phyloP scores from a whole-genome alignment of 2,888 invertebrate genomes.

The Eupsilia transversa region DNA sequence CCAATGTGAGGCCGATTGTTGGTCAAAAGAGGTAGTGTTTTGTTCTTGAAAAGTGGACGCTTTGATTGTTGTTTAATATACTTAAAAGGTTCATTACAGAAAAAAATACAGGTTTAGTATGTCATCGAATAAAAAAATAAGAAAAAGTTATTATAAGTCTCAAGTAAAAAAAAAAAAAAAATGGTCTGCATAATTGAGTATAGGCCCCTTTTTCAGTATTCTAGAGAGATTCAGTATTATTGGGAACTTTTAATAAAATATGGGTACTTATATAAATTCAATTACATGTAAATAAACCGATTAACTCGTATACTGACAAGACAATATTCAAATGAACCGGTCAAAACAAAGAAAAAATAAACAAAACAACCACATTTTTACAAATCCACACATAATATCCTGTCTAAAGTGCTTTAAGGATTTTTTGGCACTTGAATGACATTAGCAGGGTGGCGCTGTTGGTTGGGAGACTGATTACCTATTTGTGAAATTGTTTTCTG shows the following conservation, averaged over 20 bases:
- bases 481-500: not conserved
- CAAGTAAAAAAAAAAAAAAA: not conserved
- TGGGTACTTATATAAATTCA: not conserved
- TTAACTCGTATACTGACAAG: not conserved
- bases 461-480: too few species aligned
- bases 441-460: not conserved
- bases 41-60: constrained; percentile 46
- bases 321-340: not conserved
- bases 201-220: not conserved
- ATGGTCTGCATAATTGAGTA: not conserved
- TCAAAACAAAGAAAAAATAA: not conserved
- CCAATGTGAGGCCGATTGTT: constrained; percentile 26
- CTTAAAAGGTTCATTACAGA: not conserved
- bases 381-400: not conserved
- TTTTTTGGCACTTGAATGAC: not conserved
- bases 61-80: constrained; percentile 8
- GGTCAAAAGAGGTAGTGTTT: constrained; percentile 6
- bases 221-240: too few species aligned
- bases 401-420: not conserved
- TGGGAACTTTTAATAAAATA: not conserved
- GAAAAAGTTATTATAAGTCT: not conserved
- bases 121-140: not conserved
- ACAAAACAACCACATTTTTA: not conserved
- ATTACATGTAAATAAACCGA: not conserved
- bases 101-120: not conserved